Conservation (phyloP, 2,113 vertebrate species). For the Actenoides lindsayi region DNA sequence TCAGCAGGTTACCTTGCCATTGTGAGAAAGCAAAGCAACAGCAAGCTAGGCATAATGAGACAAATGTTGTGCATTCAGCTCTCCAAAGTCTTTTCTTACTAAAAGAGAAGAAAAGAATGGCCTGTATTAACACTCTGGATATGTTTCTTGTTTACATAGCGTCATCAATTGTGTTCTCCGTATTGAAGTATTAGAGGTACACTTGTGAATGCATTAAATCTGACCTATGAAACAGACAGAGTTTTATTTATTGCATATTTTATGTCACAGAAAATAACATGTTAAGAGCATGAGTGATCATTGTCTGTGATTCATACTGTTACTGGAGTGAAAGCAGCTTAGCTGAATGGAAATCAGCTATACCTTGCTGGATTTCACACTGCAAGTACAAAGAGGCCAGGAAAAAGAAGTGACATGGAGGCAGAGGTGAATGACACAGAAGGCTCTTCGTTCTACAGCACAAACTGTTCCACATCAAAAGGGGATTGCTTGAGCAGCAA, state of each 20-base stretch:
- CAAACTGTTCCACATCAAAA: background rate
- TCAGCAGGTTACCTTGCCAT: slow-evolving; percentile 52
- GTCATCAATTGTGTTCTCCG: background rate
- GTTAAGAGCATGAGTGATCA: background rate
- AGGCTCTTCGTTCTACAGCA: background rate
- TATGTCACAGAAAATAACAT: background rate
- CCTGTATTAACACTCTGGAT: background rate
- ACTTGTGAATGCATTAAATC: background rate
- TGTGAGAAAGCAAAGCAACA: slow-evolving; percentile 22
- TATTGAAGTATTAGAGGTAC: background rate
- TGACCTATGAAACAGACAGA: background rate
- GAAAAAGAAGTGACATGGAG: background rate
- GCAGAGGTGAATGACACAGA: background rate
- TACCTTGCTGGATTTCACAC: background rate
- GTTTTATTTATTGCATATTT: background rate
- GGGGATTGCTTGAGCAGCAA: background rate
- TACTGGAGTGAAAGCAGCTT: background rate
- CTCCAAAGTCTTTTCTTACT: background rate
- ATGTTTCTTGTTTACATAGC: background rate
- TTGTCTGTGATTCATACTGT: background rate
- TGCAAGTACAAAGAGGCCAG: background rate
- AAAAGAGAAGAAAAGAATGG: slow-evolving; percentile 35
- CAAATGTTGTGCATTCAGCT: slow-evolving; percentile 17
- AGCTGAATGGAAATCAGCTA: background rate
- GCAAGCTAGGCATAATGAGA: slow-evolving; percentile 26